These are phyloP conservation scores for Synanthedon formicaeformis DNA, from an alignment of 2,888 invertebrate genomes.

Conservation along the genomic window DNA sequence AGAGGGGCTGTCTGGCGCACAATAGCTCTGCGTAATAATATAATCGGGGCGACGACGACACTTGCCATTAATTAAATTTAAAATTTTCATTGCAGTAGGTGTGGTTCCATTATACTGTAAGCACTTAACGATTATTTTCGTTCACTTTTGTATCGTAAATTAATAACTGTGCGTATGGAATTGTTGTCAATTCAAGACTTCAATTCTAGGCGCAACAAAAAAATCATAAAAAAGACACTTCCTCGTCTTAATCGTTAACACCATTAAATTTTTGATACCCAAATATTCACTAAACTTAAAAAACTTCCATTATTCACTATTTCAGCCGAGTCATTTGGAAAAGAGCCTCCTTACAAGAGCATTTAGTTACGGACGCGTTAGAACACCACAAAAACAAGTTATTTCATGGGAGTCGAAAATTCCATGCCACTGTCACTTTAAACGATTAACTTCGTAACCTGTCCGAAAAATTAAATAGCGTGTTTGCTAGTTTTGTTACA, in stretches of 20 bases:
- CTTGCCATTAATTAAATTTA: conserved; percentile 67
- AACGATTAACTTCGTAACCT: too few species aligned
- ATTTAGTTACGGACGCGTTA: conserved; percentile 44
- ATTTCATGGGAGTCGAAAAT: conserved; percentile 48
- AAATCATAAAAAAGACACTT: too few species aligned
- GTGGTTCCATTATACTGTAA: background rate
- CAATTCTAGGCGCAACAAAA: too few species aligned
- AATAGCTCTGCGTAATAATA: conserved; percentile 54
- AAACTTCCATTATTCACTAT: conserved; percentile 9
- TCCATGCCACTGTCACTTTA: conserved; percentile 26
- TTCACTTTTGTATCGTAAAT: too few species aligned
- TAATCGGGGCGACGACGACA: conserved; percentile 56
- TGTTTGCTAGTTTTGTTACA: too few species aligned
- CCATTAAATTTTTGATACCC: background rate
- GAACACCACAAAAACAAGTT: conserved; percentile 23
- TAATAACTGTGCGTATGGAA: too few species aligned
- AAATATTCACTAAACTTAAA: conserved; percentile 1
- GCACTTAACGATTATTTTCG: background rate
- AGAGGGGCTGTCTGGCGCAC: conserved; percentile 25
- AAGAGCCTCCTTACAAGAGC: conserved; percentile 37
- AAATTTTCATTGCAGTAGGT: conserved; percentile 25
- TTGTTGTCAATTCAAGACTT: too few species aligned
- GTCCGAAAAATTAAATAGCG: too few species aligned
- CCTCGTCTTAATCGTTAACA: too few species aligned
- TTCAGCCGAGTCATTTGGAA: conserved; percentile 33